Evolutionary conservation across 2,113 vertebrate species (phyloP).

Genomic region (Jaculus jaculus): DNA sequence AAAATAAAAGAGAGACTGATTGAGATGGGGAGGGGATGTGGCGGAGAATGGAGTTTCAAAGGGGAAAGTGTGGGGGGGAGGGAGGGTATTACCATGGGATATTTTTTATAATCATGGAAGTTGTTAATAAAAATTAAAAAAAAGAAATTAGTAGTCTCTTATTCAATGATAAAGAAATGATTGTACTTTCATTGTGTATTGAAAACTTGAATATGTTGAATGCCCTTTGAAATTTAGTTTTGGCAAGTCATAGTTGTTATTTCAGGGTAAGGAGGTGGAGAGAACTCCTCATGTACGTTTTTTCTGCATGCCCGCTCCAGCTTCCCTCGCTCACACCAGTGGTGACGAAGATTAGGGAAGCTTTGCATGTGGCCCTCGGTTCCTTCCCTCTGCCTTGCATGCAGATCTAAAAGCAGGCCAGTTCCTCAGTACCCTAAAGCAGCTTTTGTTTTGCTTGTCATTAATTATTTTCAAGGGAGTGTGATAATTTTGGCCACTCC

Average conservation of each 20-base stretch:
- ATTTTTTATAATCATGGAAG: no score
- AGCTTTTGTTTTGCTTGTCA: neutral
- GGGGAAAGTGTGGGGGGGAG: no score
- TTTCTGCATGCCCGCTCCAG: neutral
- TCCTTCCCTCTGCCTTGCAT: neutral
- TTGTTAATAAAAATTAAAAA: no score
- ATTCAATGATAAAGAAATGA: neutral
- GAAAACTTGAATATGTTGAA: neutral
- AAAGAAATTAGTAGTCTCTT: neutral
- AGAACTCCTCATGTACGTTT: neutral
- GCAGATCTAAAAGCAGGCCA: neutral
- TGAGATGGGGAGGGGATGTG: no score
- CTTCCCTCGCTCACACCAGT: neutral
- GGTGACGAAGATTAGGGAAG: neutral
- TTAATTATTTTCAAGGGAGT: neutral
- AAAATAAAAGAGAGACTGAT: no score
- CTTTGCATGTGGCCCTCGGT: neutral
- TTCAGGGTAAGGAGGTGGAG: neutral
- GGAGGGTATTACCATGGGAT: no score
- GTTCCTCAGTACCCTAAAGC: slow-evolving; percentile 2
- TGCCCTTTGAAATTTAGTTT: neutral
- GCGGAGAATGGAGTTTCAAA: no score
- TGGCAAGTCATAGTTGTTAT: neutral
- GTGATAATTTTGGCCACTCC: neutral
- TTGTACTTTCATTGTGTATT: neutral